Base-by-base conservation (phyloP, 2,797 vertebrate species). In the Sebastes itinus region DNA sequence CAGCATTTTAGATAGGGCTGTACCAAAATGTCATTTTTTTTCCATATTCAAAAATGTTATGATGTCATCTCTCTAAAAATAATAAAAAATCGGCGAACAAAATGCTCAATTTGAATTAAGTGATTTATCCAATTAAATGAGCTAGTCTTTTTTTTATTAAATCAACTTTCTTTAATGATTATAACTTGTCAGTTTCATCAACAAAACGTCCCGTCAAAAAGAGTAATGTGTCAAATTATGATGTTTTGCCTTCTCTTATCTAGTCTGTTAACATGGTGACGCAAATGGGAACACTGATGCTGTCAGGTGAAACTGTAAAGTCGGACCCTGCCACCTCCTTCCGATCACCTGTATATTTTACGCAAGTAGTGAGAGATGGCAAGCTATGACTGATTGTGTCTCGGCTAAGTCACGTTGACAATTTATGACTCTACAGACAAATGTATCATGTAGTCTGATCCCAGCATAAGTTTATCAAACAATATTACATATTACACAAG, bases 241-340 rank as follows among this genome's bases (percentile, higher is more conserved):
- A 4, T 58, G 54, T 20, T 32, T 61, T 32, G 59, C 18, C 5
- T 62, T 62, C 20, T 22, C 11, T 33, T 2, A 18, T 7, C 60
- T 33, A 22, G 20, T 33, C 27, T 68, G 16, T 59, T 32, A 56
- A 72, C 38, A 77, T 5, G 38, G 14, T 42, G 38, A 42, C 38
- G 14, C 13, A 16, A 16, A 42, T 38, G 35, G 35, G 35, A 14
- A 38, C 0, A 38, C 35, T 14, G 13, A 38, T 38, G 35, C 35
- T 0, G 2, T 38, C 38, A 16, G 0, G 14, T 42, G 16, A 2
- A 46, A 18, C 0, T 18, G 42, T 18, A 46, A 46, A 52, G 49
- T 70, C 10, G 23, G 70, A 60, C 66, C 16, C 28, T 22, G 11
- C 13, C 20, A 16, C 22, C 64, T 27, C 8, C 30, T 28, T 59